Evolutionary conservation across 2,797 vertebrate species (phyloP).

Genomic region (Tympanoctomys barrerae): DNA sequence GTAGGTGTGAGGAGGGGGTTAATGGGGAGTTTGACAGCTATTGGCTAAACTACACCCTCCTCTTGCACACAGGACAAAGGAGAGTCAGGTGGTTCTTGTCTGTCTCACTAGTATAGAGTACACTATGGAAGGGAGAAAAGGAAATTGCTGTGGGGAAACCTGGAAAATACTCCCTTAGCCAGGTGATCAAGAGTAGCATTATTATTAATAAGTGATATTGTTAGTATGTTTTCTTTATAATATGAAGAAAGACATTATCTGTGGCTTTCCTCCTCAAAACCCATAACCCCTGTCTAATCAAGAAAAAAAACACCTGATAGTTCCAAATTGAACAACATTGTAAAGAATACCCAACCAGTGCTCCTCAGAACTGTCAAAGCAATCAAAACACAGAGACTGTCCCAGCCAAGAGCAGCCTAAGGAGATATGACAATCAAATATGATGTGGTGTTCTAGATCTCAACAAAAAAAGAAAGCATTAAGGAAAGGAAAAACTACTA

Average conservation of each 20-base stretch:
- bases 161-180: background rate
- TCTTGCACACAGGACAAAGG: background rate
- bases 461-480: background rate
- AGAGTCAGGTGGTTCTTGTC: background rate
- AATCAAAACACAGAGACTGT: background rate
- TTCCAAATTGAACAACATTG: background rate
- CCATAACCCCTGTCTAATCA: background rate
- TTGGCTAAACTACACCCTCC: background rate
- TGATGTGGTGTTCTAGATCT: background rate
- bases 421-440: background rate
- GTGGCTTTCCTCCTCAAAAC: background rate
- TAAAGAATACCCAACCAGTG: background rate
- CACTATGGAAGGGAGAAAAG: background rate
- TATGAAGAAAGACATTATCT: background rate
- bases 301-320: background rate
- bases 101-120: background rate
- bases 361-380: background rate
- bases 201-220: background rate
- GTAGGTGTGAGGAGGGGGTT: background rate
- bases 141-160: background rate
- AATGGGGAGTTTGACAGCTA: background rate
- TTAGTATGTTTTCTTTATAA: background rate
- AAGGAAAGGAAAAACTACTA: slow-evolving; percentile 14
- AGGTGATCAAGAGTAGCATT: background rate
- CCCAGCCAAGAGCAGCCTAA: background rate